Evolutionary conservation across 1,140 invertebrate genomes (phyloP).

Genomic region (Centruroides sculpturatus): DNA sequence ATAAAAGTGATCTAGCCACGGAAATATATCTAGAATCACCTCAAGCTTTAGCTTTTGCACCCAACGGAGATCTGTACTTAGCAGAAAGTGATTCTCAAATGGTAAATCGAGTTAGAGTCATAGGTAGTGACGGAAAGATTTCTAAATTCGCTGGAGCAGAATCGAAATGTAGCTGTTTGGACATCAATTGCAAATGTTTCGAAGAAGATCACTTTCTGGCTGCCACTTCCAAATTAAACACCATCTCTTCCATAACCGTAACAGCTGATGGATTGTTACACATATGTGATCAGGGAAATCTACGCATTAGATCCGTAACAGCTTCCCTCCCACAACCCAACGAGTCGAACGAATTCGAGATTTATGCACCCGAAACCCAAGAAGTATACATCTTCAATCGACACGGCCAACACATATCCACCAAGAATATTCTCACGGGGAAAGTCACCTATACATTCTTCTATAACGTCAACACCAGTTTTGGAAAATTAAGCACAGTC

Average conservation of each 20-base stretch:
- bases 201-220: slow-evolving; percentile 78
- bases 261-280: slow-evolving; percentile 86
- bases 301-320: slow-evolving; percentile 75
- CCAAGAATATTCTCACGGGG: slow-evolving; percentile 79
- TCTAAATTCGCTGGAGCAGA: slow-evolving; percentile 33
- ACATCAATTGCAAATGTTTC: slow-evolving; percentile 48
- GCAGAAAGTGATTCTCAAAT: slow-evolving; percentile 82
- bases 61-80: slow-evolving; percentile 82
- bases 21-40: slow-evolving; percentile 23
- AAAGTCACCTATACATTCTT: slow-evolving; percentile 85
- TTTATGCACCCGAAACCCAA: slow-evolving; percentile 74
- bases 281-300: slow-evolving; percentile 80
- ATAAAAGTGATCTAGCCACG: slow-evolving; percentile 10
- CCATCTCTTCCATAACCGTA: slow-evolving; percentile 80
- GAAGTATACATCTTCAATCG: slow-evolving; percentile 80
- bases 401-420: slow-evolving; percentile 86
- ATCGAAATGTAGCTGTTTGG: slow-evolving; percentile 37
- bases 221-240: slow-evolving; percentile 74
- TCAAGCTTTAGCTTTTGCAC: slow-evolving; percentile 62
- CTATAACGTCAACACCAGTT: slow-evolving; percentile 91
- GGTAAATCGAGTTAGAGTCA: slow-evolving; percentile 64
- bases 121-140: slow-evolving; percentile 33
- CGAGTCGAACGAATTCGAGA: slow-evolving; percentile 72
- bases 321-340: slow-evolving; percentile 76
- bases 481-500: slow-evolving; percentile 81